phyloP scores from a whole-genome alignment of 2,113 vertebrate species.

The Periophthalmus modestus region DNA sequence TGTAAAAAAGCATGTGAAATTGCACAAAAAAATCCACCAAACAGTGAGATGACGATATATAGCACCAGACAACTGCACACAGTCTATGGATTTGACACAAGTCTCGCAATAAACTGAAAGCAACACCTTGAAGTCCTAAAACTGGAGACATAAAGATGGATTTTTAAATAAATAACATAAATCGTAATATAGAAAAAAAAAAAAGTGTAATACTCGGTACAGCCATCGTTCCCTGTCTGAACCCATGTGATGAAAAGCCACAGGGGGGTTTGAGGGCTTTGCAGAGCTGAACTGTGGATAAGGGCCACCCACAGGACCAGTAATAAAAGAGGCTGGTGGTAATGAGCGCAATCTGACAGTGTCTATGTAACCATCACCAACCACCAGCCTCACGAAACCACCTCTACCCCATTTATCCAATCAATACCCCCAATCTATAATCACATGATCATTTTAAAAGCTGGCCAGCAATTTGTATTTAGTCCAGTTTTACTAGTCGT shows the following conservation, averaged over 20 bases:
- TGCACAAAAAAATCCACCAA: too few species aligned
- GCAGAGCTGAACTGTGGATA: constrained; percentile 9
- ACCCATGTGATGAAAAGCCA: background rate
- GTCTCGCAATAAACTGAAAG: too few species aligned
- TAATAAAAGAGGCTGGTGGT: constrained; percentile 11
- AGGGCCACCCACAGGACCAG: constrained; percentile 18
- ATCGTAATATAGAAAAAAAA: too few species aligned
- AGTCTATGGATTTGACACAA: too few species aligned
- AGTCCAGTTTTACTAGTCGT: constrained; percentile 29
- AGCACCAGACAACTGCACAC: too few species aligned
- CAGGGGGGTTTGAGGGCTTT: constrained; percentile 23
- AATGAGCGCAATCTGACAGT: constrained; percentile 12
- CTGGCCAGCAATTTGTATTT: constrained; percentile 45
- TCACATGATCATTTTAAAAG: constrained; percentile 34
- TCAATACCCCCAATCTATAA: constrained; percentile 43
- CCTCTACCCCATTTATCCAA: constrained; percentile 19
- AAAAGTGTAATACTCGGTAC: background rate
- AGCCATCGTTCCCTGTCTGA: background rate
- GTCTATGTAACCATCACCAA: constrained; percentile 22
- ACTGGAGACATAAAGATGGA: too few species aligned
- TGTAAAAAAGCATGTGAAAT: too few species aligned
- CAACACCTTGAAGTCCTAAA: too few species aligned
- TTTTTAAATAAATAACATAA: too few species aligned
- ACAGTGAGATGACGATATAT: too few species aligned
- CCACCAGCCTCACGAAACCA: constrained; percentile 13